Evolutionary conservation across 2,797 vertebrate species (phyloP).

Genomic region (Anguilla obscura): DNA sequence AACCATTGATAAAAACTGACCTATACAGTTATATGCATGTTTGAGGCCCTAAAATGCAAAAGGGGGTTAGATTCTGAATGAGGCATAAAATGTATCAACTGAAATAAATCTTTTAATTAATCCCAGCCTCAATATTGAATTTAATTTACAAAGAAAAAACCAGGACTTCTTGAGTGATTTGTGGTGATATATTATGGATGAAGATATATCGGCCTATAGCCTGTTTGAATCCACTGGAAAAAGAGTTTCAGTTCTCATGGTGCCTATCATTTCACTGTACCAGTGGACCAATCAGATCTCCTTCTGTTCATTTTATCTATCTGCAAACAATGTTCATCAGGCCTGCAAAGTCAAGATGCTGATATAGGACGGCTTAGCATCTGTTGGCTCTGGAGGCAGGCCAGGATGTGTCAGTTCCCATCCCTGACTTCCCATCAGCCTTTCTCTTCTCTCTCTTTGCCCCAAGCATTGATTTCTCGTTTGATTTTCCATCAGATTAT

Average conservation of each 20-base stretch:
- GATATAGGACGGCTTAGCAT: not conserved
- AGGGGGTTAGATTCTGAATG: too few species aligned
- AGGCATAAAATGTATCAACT: not conserved
- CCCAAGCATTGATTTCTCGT: conserved; percentile 77
- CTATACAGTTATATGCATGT: too few species aligned
- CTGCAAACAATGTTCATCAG: not conserved
- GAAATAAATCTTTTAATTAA: not conserved
- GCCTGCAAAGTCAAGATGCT: conserved; percentile 1
- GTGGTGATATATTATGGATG: not conserved
- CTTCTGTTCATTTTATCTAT: not conserved
- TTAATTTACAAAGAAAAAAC: not conserved
- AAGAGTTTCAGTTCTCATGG: not conserved
- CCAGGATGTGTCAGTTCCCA: not conserved
- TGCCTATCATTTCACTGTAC: not conserved
- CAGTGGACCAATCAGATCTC: not conserved
- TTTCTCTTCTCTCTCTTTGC: conserved; percentile 36
- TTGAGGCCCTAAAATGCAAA: too few species aligned
- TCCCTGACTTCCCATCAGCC: not conserved
- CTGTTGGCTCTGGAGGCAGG: not conserved
- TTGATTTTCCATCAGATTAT: conserved; percentile 81
- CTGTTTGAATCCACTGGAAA: not conserved
- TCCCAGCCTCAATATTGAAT: not conserved
- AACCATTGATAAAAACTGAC: too few species aligned
- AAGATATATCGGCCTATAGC: not conserved
- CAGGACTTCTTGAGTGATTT: not conserved